Evolutionary conservation across 2,113 vertebrate genomes (phyloP), one percentile per base, ranked within the genome.

Genomic region (Apistogramma diplotaenia): DNA sequence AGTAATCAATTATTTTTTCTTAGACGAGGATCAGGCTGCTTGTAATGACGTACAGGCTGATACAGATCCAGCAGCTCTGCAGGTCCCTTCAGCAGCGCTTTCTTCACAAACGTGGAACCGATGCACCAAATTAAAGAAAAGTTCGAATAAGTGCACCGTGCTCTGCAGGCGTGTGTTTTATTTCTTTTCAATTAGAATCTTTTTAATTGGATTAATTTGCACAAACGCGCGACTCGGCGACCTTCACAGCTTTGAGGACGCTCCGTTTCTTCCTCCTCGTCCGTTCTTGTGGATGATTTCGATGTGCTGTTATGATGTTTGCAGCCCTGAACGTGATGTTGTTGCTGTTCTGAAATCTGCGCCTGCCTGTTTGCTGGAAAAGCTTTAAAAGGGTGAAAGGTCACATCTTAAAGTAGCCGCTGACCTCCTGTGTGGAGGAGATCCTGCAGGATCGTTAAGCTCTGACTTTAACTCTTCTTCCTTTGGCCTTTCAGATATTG

Each of bases 401-500:
- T n/a, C n/a, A n/a, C n/a, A n/a, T n/a, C n/a, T n/a, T n/a, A 60
- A 60, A 60, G 33, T 0, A 62, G 11, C 31, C 11, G 2, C n/a
- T n/a, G n/a, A n/a, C n/a, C n/a, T n/a, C n/a, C n/a, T n/a, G n/a
- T n/a, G n/a, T n/a, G 25, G 21, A 43, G 61, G 5, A 15, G 40
- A 40, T 40, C 37, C 37, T 40, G 13, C 0, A 2, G 19, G 4
- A 37, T 3, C 9, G 46, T 51, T 7, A 18, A 49, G 46, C 46
- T 2, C 16, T 2, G 11, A 29, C 9, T 49, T 23, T 70, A 59
- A 75, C n/a, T 37, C 27, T 31, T 49, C 1, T 62, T 8, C 25
- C 40, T n/a, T 31, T 18, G 16, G 37, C 55, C 92, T 55, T 55
- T 5, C 94, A 99, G 98, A 99, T 92, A 99, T 99, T 2, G 98